Evolutionary conservation across 2,888 invertebrate species (phyloP), one percentile per base, ranked within the genome.

Genomic region (Scaptomyza parva): DNA sequence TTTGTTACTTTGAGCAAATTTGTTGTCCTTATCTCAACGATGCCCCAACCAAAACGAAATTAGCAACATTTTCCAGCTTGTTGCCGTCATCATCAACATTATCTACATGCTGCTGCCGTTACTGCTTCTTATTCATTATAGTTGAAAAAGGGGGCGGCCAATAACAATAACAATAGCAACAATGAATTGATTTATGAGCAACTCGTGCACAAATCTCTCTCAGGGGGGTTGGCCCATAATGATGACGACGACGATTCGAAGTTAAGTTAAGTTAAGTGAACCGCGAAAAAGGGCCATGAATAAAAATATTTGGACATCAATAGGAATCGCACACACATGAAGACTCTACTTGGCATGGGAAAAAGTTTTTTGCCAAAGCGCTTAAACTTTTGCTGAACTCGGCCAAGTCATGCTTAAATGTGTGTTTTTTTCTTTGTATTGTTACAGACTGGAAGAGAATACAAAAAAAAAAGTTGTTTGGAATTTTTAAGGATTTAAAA

Each of bases 251-350:
- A 85, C 70, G 67, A 55, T 70, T 65, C 77, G 76, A 72, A 81
- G 86, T 89, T 88, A 89, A 91, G 86, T 89, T 74, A 72, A 81
- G 86, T 89, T 88, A 89, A 91, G 86, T 89, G 90, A 90, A 88
- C 90, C 90, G 89, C 89, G 83, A 90, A 87, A 89, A 89, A 89
- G 78, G 89, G 89, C 88, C 84, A 88, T 90, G 91, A 88, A 89
- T 89, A 85, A 89, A 89, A 90, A 90, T 90, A 91, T 90, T 91
- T 90, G 89, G 88, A 86, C 75, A 86, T 84, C 84, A 82, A 78
- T 78, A 76, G 70, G 69, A 64, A 40, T 24, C 58, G 41, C 70
- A 41, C 53, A 54, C 48, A 53, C 11, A 48, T 7, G 24, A 14
- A 39, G 68, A 51, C 54, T 68, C 58, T 48, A 61, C 6, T 37